phyloP scores from a whole-genome alignment of 2,888 invertebrate species.

The Drosophila multiciliata region DNA sequence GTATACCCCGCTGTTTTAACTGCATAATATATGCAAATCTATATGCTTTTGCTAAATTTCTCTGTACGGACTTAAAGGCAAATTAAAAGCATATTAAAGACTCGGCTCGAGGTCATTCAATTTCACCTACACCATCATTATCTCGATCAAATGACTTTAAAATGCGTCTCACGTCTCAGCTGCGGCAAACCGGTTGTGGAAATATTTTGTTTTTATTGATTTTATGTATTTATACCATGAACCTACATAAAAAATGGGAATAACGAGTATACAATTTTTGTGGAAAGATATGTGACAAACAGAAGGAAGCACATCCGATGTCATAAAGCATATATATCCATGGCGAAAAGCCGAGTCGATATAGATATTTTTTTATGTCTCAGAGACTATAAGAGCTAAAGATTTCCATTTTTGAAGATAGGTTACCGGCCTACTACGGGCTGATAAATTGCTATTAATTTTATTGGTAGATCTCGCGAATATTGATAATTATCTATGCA shows the following conservation, averaged over 20 bases:
- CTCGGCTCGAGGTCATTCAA: slow-evolving; percentile 4
- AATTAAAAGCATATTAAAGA: slow-evolving; percentile 11
- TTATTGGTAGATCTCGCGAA: neutral
- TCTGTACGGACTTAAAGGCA: slow-evolving; percentile 12
- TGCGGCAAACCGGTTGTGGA: slow-evolving; percentile 48
- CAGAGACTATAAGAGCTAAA: neutral
- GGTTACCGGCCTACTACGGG: neutral
- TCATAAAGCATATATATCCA: neutral
- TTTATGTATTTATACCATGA: slow-evolving; percentile 19
- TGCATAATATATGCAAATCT: slow-evolving; percentile 24
- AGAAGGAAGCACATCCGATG: neutral
- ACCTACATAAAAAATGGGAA: neutral
- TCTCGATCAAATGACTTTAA: slow-evolving; percentile 30
- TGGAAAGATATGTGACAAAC: neutral
- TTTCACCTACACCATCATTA: slow-evolving; percentile 21
- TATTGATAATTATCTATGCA: neutral
- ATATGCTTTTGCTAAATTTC: slow-evolving; percentile 27
- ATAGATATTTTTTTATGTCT: neutral
- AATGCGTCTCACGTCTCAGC: slow-evolving; percentile 46
- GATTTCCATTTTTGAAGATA: neutral
- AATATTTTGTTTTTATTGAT: slow-evolving; percentile 45
- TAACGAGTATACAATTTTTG: neutral
- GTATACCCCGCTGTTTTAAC: slow-evolving; percentile 32
- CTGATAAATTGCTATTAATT: neutral
- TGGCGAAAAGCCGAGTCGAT: neutral